These are phyloP conservation scores for Brachynemurus nebulosus DNA, from an alignment of 2,888 invertebrate species.

Conservation along the genomic window DNA sequence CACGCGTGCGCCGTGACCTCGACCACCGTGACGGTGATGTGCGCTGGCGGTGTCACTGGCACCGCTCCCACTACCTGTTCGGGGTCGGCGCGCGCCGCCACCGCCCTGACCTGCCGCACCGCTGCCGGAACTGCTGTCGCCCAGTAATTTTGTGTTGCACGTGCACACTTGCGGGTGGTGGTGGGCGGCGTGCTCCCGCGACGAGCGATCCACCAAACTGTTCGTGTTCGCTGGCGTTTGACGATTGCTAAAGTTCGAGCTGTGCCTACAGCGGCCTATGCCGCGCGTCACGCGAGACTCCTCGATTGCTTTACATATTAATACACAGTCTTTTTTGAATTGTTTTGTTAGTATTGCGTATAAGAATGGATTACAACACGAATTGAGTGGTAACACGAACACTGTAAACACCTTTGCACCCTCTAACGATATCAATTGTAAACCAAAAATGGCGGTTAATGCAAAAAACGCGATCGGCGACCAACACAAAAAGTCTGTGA, in stretches of 20 bases:
- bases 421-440: constrained; percentile 80
- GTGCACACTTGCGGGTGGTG: constrained; percentile 38
- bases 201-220: constrained; percentile 66
- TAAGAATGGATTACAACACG: constrained; percentile 94
- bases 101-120: constrained; percentile 20
- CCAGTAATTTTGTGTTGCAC: constrained; percentile 40
- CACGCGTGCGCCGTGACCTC: constrained; percentile 25
- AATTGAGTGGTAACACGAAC: constrained; percentile 89
- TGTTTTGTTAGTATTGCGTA: constrained; percentile 97
- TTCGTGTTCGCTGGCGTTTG: constrained; percentile 80
- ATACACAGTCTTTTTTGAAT: constrained; percentile 93
- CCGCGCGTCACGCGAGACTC: constrained; percentile 82
- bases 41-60: constrained; percentile 21
- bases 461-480: constrained; percentile 95
- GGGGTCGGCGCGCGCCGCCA: constrained; percentile 24
- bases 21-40: constrained; percentile 14
- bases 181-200: constrained; percentile 45
- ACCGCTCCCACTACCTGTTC: constrained; percentile 23
- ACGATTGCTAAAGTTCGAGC: constrained; percentile 75
- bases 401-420: constrained; percentile 95
- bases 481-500: constrained; percentile 97
- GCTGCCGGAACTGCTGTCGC: constrained; percentile 33
- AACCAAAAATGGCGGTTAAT: constrained; percentile 82
- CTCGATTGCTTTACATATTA: constrained; percentile 91
- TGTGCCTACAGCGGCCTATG: constrained; percentile 73